Conservation (phyloP, 2,113 vertebrate species). For the Romanogobio albipinnatus region DNA sequence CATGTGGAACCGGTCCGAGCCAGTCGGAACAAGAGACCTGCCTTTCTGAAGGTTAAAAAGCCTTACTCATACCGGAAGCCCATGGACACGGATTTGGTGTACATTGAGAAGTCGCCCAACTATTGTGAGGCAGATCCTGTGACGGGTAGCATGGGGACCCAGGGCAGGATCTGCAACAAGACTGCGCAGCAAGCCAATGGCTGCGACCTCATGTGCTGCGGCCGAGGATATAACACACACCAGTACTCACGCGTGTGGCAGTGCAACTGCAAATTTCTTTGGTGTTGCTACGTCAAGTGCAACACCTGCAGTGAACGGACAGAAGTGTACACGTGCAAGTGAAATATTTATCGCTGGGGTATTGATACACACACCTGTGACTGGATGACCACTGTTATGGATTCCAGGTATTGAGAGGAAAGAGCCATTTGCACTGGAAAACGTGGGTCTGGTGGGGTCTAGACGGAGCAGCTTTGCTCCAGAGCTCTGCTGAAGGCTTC, state of each 20-base stretch:
- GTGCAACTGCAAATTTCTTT: constrained; percentile 97
- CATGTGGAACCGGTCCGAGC: constrained; percentile 92
- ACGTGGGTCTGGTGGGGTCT: constrained; percentile 3
- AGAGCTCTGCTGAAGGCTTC: constrained; percentile 38
- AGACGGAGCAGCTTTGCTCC: constrained; percentile 31
- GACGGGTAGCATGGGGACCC: constrained; percentile 90
- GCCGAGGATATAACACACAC: constrained; percentile 94
- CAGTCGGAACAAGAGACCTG: constrained; percentile 90
- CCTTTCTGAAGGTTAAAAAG: constrained; percentile 95
- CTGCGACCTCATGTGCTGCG: constrained; percentile 95
- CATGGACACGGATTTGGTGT: constrained; percentile 92
- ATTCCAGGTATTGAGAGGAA: constrained; percentile 43
- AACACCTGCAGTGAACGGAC: constrained; percentile 97
- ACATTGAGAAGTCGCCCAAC: constrained; percentile 93
- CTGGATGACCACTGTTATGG: constrained; percentile 38
- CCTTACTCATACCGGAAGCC: constrained; percentile 92
- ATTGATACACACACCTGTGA: constrained; percentile 26
- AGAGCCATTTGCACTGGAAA: constrained; percentile 44
- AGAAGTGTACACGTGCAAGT: constrained; percentile 95
- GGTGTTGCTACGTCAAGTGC: constrained; percentile 97
- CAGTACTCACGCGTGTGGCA: constrained; percentile 95
- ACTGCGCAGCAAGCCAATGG: constrained; percentile 87
- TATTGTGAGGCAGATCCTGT: constrained; percentile 92
- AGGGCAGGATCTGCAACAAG: constrained; percentile 94
- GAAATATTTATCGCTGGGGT: constrained; percentile 66